Conservation (phyloP, 2,797 vertebrate species). For the Lagocephalus sceleratus region DNA sequence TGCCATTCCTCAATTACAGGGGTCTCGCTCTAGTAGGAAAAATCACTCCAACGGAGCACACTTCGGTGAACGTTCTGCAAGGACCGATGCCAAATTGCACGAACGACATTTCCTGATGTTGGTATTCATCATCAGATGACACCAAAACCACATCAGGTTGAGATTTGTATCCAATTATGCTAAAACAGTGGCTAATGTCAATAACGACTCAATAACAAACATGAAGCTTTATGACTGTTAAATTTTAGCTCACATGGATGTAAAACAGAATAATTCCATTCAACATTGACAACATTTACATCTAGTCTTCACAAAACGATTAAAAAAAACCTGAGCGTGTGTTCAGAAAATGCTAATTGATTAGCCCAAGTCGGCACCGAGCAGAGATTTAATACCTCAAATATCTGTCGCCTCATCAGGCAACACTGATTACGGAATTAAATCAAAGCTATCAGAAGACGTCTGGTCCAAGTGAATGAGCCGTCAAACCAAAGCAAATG, state of each 20-base stretch:
- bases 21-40: conserved; percentile 8
- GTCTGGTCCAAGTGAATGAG: conserved; percentile 12
- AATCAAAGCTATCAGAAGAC: conserved; percentile 6
- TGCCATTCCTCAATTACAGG: neutral
- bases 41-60: conserved; percentile 1
- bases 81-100: too few species aligned
- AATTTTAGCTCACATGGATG: too few species aligned
- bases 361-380: conserved; percentile 11
- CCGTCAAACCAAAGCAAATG: conserved; percentile 7
- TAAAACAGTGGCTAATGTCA: too few species aligned
- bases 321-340: neutral
- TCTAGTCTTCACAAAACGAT: too few species aligned
- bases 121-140: too few species aligned
- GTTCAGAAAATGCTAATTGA: conserved; percentile 20
- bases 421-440: conserved; percentile 24
- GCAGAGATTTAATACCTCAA: conserved; percentile 10
- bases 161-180: too few species aligned
- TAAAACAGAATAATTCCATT: too few species aligned
- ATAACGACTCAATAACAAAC: too few species aligned
- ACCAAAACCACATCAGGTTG: too few species aligned
- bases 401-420: conserved; percentile 13
- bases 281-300: too few species aligned
- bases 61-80: neutral
- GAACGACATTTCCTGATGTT: too few species aligned
- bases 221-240: too few species aligned